Evolutionary conservation across 37 sponge, comb jelly and placozoan species (phyloP).

Genomic region (Axinella damicornis): DNA sequence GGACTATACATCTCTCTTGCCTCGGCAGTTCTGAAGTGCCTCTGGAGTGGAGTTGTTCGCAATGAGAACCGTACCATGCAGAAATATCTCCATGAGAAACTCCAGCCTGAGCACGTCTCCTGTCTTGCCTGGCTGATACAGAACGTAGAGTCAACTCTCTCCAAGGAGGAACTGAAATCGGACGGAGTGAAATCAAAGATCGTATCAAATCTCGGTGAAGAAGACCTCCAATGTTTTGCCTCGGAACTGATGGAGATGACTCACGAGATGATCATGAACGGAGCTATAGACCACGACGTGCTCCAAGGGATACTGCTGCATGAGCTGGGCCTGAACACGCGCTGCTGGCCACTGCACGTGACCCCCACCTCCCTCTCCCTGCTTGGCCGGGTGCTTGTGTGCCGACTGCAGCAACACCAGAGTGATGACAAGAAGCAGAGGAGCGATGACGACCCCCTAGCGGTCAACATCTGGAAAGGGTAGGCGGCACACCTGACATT

Average conservation of each 20-base stretch:
- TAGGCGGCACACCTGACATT: slow-evolving; percentile 34
- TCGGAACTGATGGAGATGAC: slow-evolving; percentile 26
- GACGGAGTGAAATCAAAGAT: neutral
- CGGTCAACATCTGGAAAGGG: slow-evolving; percentile 81
- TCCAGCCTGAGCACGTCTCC: slow-evolving; percentile 48
- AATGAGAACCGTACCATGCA: neutral
- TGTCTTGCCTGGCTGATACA: slow-evolving; percentile 50
- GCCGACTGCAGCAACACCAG: slow-evolving; percentile 25
- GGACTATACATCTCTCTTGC: slow-evolving; percentile 34
- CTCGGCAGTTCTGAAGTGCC: slow-evolving; percentile 25
- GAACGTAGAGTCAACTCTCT: slow-evolving; percentile 20
- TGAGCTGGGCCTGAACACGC: slow-evolving; percentile 66
- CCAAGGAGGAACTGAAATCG: neutral
- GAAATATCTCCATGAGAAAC: slow-evolving; percentile 1
- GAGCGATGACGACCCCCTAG: slow-evolving; percentile 59
- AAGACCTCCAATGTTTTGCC: slow-evolving; percentile 4
- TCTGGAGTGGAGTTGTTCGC: slow-evolving; percentile 28
- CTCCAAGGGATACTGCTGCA: slow-evolving; percentile 60
- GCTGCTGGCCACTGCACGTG: slow-evolving; percentile 75
- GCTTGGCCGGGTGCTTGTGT: slow-evolving; percentile 69
- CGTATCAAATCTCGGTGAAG: neutral
- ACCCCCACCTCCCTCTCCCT: slow-evolving; percentile 51
- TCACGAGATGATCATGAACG: slow-evolving; percentile 49
- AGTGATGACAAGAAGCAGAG: too few species aligned
- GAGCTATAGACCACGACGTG: neutral